A percentile compares a stretch with the other conserved stretches of the same genome.
Conservation (phyloP, 2,113 vertebrate species). For the Halichoerus grypus region DNA sequence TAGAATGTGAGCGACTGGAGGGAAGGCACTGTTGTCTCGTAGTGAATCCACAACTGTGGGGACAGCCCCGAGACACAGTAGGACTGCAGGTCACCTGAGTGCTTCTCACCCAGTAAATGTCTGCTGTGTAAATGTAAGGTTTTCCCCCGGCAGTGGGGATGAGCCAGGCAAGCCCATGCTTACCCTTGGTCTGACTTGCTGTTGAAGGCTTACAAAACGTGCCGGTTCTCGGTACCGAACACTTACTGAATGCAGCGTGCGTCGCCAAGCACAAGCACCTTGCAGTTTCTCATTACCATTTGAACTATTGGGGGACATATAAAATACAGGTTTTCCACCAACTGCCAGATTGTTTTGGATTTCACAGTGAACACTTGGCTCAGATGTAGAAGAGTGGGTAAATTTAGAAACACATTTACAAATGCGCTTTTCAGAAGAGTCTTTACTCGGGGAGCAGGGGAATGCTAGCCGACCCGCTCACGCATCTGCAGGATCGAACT, state of each 20-base stretch:
- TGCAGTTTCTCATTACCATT: rapidly evolving
- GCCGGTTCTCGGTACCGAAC: rapidly evolving
- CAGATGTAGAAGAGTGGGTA: background rate
- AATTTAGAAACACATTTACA: background rate
- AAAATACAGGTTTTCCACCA: background rate
- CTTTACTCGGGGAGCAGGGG: no score
- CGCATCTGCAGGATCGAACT: rapidly evolving
- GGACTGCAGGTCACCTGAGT: rapidly evolving
- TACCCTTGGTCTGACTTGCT: background rate
- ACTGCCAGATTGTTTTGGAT: background rate
- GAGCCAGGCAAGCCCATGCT: rapidly evolving
- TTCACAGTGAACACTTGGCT: no score
- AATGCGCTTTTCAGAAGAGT: background rate
- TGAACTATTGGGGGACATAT: no score
- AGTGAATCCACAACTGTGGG: rapidly evolving
- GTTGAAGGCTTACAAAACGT: rapidly evolving
- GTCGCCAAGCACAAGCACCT: background rate
- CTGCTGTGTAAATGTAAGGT: rapidly evolving
- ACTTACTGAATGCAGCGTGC: rapidly evolving
- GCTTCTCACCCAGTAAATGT: rapidly evolving
- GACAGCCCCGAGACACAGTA: rapidly evolving
- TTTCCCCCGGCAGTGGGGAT: rapidly evolving
- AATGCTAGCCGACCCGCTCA: rapidly evolving
- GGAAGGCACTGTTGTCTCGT: rapidly evolving
- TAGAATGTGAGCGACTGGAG: rapidly evolving